Conservation (phyloP, 2,888 invertebrate species). For the Bursaphelenchus okinawaensis region DNA sequence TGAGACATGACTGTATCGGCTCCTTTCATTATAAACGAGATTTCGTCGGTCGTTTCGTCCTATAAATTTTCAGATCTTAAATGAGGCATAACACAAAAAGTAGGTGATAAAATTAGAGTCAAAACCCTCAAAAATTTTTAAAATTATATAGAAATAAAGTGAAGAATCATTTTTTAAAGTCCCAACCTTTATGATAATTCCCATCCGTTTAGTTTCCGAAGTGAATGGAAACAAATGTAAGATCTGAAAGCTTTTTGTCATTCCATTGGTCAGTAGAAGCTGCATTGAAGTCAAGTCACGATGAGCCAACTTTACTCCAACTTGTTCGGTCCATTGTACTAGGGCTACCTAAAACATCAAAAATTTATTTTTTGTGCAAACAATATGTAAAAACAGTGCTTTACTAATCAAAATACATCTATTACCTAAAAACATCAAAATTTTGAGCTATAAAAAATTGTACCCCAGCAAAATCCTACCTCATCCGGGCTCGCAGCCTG, state of each 20-base stretch:
- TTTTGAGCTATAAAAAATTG: not conserved
- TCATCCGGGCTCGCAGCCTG: constrained; percentile 75
- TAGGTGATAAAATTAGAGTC: not conserved
- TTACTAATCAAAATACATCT: not conserved
- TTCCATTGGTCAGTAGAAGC: constrained; percentile 61
- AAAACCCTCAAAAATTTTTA: not conserved
- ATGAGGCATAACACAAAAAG: too few species aligned
- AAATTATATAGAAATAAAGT: not conserved
- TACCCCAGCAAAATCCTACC: constrained; percentile 56
- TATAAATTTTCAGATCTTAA: constrained; percentile 52
- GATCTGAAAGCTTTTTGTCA: constrained; percentile 64
- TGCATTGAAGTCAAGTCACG: constrained; percentile 65
- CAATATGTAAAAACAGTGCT: too few species aligned
- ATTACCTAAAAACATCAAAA: not conserved
- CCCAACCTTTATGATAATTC: constrained; percentile 68
- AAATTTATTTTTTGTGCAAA: too few species aligned
- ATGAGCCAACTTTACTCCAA: constrained; percentile 66
- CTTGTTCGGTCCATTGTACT: constrained; percentile 71
- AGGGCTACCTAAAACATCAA: constrained; percentile 64
- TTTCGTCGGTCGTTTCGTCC: constrained; percentile 74
- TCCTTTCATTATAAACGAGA: constrained; percentile 70
- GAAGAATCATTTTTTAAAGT: too few species aligned
- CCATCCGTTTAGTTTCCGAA: constrained; percentile 73
- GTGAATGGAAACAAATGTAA: constrained; percentile 71
- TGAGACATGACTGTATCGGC: constrained; percentile 88